Percentiles rank a stretch among this genome's conserved stretches.
These are phyloP conservation scores for Pandemis cinnamomeana DNA, from an alignment of 2,888 invertebrate species.

Conservation along the genomic window DNA sequence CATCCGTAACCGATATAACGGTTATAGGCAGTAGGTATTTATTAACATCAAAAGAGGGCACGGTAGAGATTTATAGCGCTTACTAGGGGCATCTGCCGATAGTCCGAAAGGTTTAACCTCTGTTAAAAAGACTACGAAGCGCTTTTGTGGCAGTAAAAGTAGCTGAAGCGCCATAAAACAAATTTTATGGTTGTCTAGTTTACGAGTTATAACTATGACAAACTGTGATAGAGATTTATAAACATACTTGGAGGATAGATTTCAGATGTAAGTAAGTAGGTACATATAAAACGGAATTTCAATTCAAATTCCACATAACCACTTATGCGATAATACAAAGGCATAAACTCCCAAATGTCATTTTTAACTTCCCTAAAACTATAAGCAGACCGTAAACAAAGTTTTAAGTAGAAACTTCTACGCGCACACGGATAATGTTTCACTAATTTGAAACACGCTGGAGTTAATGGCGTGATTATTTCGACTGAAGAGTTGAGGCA, in stretches of 20 bases:
- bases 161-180: constrained; percentile 47
- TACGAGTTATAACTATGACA: constrained; percentile 53
- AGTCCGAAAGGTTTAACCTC: constrained; percentile 45
- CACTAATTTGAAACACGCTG: constrained; percentile 19
- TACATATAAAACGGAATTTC: background rate
- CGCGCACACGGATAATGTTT: constrained; percentile 13
- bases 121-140: constrained; percentile 44
- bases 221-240: constrained; percentile 55
- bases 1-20: constrained; percentile 26
- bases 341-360: background rate
- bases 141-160: constrained; percentile 47
- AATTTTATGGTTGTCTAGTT: constrained; percentile 55
- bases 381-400: constrained; percentile 7
- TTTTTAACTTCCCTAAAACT: constrained; percentile 16
- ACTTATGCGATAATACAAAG: background rate
- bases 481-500: constrained; percentile 18
- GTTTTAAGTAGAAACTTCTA: constrained; percentile 19
- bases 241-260: constrained; percentile 44
- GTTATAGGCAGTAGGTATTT: constrained; percentile 22
- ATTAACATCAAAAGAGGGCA: constrained; percentile 40
- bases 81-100: constrained; percentile 41
- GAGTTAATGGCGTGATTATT: constrained; percentile 25
- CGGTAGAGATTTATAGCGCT: constrained; percentile 31
- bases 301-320: constrained; percentile 15
- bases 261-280: background rate